phyloP scores from a whole-genome alignment of 2,797 vertebrate genomes.

The Sebastes diaconus region DNA sequence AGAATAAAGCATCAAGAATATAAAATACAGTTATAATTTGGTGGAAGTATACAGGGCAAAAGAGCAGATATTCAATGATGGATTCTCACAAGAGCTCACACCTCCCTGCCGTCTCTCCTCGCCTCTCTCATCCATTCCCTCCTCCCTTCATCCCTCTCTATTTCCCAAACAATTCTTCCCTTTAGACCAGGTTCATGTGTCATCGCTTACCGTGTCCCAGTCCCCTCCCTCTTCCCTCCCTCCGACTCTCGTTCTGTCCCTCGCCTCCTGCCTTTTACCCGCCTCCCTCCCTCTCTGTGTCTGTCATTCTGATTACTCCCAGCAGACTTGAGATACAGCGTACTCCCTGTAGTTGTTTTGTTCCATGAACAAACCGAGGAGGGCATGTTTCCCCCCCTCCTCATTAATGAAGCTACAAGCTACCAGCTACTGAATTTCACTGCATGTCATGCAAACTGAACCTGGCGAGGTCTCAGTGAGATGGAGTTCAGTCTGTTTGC shows the following conservation, averaged over 20 bases:
- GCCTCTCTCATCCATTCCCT: neutral
- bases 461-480: neutral
- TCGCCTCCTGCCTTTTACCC: neutral
- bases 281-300: neutral
- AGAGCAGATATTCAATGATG: neutral
- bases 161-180: conserved; percentile 25
- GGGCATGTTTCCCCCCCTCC: neutral
- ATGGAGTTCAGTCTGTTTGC: neutral
- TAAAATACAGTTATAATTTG: neutral
- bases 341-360: conserved; percentile 47
- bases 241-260: conserved; percentile 13
- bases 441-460: neutral
- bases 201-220: neutral
- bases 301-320: conserved; percentile 34
- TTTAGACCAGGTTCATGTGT: conserved; percentile 22
- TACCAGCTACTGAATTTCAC: neutral
- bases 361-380: conserved; percentile 17
- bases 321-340: conserved; percentile 13
- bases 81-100: neutral
- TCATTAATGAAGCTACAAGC: conserved; percentile 29
- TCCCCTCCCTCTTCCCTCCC: conserved; percentile 1
- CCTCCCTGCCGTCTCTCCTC: neutral
- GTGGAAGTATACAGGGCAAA: neutral
- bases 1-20: neutral
- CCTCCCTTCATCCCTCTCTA: neutral